A percentile compares a stretch with the other conserved stretches of the same genome.
These are phyloP conservation scores for Amphipoea oculea DNA, from an alignment of 2,888 invertebrate species.

Conservation along the genomic window DNA sequence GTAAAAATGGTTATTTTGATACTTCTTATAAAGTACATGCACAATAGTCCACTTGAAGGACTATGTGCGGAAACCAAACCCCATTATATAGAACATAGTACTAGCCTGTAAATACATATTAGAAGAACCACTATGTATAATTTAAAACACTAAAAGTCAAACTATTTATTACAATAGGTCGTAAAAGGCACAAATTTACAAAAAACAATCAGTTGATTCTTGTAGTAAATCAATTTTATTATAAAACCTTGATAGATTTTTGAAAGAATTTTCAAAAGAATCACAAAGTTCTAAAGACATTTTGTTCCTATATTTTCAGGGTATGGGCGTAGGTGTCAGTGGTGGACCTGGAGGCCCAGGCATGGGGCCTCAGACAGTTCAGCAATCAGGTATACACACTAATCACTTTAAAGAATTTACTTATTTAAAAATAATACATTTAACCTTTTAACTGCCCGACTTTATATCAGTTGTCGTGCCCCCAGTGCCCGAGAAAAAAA, in stretches of 20 bases:
- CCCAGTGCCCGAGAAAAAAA: no score
- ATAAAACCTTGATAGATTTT: not conserved
- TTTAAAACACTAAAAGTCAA: not conserved
- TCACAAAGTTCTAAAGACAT: not conserved
- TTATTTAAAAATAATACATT: not conserved
- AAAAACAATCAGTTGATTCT: not conserved
- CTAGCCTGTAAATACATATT: not conserved
- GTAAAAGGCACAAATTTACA: no score
- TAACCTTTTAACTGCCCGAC: no score
- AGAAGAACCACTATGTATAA: not conserved
- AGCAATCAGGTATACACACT: conserved; percentile 77
- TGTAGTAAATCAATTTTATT: not conserved
- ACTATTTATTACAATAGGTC: no score
- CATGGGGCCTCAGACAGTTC: conserved; percentile 82
- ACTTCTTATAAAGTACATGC: not conserved
- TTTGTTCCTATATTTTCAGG: conserved; percentile 70
- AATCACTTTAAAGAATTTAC: not conserved
- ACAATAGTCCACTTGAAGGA: no score
- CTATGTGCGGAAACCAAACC: no score
- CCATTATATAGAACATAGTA: not conserved
- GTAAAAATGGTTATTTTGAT: not conserved
- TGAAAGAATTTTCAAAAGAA: not conserved
- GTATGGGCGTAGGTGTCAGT: conserved; percentile 86
- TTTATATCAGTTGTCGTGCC: no score
- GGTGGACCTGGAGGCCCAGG: conserved; percentile 77